Base-by-base conservation (phyloP, 2,888 invertebrate genomes). In the Plebejus anna region DNA sequence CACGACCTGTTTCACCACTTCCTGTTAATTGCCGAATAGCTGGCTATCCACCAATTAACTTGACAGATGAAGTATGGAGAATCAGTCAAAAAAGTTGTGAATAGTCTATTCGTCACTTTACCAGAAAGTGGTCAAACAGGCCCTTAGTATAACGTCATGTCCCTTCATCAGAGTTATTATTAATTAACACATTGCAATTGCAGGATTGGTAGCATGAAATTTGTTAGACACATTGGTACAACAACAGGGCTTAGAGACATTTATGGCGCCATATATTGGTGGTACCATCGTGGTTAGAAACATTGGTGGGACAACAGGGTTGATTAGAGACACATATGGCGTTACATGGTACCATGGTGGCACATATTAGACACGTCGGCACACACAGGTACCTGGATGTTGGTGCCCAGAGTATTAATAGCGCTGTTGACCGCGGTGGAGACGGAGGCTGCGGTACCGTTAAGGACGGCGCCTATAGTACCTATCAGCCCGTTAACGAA, bases 361-460 rank as follows among this genome's bases (percentile, higher is more conserved):
- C 59, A 16, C 51, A 76, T 32, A 70, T 47, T 38, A 66, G 32
- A 32, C 32, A 32, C 66, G 4, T 61, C 28, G 61, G 75, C 71
- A 78, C 79, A 76, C 51, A 36, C 22, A 36, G 80, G 79, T 94
- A 94, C 93, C 93, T 93, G 85, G 66, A 94, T 80, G 80, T 91
- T 92, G 76, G 85, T 84, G 85, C 92, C 91, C 70, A 93, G 22
- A 3, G 93, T 92, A 81, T 90, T 90, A 80, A 92, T 88, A 70
- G 89, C 88, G 80, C 87, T 88, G 82, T 93, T 90, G 59, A 93
- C 84, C 0, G 89, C 90, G 0, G 82, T 86, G 5, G 92, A 89
- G 9, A 90, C 81, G 11, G 86, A 82, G 7, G 78, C 80, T 0
- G 91, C 81, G 42, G 89, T 85, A 36, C 90, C 87, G 80, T 90